These are phyloP conservation scores for Spodoptera picta DNA, from an alignment of 2,888 invertebrate species.

Conservation along the genomic window DNA sequence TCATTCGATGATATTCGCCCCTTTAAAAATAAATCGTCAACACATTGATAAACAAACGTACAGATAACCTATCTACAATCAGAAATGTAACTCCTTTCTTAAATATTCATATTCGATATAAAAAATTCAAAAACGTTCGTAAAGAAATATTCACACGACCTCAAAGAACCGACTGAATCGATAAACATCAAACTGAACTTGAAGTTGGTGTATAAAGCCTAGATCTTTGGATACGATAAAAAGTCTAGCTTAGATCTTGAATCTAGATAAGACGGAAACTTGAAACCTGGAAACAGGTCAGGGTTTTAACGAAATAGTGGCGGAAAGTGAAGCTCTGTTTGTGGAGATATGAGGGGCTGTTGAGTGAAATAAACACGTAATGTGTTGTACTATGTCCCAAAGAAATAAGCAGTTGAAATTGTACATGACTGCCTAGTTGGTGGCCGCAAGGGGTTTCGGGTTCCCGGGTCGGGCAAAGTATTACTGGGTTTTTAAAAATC, in stretches of 20 bases:
- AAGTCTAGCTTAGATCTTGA: conserved; percentile 73
- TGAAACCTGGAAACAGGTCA: conserved; percentile 77
- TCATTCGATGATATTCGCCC: no score
- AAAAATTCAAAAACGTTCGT: conserved; percentile 43
- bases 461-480: no score
- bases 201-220: conserved; percentile 71
- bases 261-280: conserved; percentile 75
- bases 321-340: conserved; percentile 50
- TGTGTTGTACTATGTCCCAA: no score
- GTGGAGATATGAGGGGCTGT: conserved; percentile 8
- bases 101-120: conserved; percentile 51
- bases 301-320: conserved; percentile 65
- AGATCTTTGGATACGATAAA: conserved; percentile 72
- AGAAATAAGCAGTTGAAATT: no score
- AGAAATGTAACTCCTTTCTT: conserved; percentile 40
- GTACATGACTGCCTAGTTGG: no score
- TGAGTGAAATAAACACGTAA: no score
- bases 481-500: no score
- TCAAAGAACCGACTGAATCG: conserved; percentile 58
- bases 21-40: not conserved
- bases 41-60: conserved; percentile 26
- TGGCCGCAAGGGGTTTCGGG: no score
- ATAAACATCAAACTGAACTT: conserved; percentile 74
- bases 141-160: conserved; percentile 54
- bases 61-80: conserved; percentile 25